These are phyloP conservation scores for Myotis lucifugus DNA, from an alignment of 2,113 vertebrate genomes.

Conservation along the genomic window DNA sequence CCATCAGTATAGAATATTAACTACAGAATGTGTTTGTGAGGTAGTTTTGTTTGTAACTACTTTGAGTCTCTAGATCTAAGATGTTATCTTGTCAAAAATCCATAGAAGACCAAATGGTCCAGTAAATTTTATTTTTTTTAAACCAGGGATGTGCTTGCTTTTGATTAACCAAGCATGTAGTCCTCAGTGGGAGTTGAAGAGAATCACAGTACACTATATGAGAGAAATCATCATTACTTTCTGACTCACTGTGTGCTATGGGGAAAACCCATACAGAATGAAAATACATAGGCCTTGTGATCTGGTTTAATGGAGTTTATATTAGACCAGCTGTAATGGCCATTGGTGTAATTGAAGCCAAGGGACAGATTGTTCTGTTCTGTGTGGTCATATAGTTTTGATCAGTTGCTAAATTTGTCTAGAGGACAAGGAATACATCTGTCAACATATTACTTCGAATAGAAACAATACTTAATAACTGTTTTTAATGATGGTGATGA, in stretches of 20 bases:
- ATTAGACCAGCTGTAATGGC: neutral
- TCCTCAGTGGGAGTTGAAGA: neutral
- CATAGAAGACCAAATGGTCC: neutral
- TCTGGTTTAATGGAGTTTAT: neutral
- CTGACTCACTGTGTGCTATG: neutral
- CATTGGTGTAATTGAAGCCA: neutral
- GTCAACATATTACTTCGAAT: neutral
- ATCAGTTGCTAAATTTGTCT: neutral
- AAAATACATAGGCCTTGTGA: neutral
- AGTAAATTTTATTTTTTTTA: neutral
- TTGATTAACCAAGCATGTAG: neutral
- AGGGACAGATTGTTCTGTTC: neutral
- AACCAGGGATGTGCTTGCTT: neutral
- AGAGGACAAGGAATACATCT: neutral
- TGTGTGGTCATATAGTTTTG: neutral
- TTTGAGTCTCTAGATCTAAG: neutral
- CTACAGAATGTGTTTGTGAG: neutral
- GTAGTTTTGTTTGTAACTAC: neutral
- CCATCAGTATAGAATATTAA: neutral
- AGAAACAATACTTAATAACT: neutral
- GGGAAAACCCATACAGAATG: neutral
- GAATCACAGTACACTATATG: neutral
- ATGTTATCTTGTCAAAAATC: constrained; percentile 10
- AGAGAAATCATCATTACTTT: neutral
- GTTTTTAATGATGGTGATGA: neutral